phyloP scores from a whole-genome alignment of 2,113 vertebrate species.

The Lepus americanus region DNA sequence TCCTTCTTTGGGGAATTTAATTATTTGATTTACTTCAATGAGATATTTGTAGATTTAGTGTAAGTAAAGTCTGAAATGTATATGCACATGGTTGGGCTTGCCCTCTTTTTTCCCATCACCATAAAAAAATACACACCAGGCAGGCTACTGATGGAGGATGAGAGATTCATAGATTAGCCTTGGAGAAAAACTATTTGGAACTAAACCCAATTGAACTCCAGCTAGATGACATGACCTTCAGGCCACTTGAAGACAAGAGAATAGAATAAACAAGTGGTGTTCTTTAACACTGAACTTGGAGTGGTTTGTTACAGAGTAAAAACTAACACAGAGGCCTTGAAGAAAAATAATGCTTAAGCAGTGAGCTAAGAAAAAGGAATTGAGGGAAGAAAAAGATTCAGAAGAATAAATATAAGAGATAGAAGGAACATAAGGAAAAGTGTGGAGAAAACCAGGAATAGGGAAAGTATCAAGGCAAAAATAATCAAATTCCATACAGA shows the following conservation, averaged over 20 bases:
- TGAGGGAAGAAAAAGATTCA: not conserved
- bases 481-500: not conserved
- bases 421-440: not conserved
- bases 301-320: not conserved
- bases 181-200: not conserved
- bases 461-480: constrained; percentile 27
- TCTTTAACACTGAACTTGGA: not conserved
- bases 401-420: not conserved
- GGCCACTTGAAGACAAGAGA: not conserved
- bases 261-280: not conserved
- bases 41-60: not conserved
- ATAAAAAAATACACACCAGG: not conserved
- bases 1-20: not conserved
- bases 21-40: not conserved
- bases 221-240: not conserved
- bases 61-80: not conserved
- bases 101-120: not conserved
- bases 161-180: not conserved
- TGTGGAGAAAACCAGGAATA: not conserved
- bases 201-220: not conserved
- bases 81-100: fast-evolving
- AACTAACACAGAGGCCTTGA: not conserved
- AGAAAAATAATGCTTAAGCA: not conserved
- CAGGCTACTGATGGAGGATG: not conserved
- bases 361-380: not conserved